phyloP scores from a whole-genome alignment of 1,140 invertebrate species.

The Lepeophtheirus salmonis region DNA sequence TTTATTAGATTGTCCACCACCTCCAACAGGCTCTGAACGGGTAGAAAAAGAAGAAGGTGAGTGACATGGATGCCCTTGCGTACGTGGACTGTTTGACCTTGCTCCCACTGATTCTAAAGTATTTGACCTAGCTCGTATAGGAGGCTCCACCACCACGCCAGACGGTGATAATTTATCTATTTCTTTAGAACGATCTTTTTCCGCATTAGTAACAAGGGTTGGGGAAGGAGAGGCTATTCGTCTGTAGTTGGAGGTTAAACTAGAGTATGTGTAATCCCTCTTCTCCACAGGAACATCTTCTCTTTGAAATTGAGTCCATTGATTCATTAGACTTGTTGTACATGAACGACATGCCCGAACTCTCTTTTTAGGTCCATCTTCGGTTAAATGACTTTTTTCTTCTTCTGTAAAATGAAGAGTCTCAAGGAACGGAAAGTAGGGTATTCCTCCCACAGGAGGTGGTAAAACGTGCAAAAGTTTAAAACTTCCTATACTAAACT shows the following conservation, averaged over 20 bases:
- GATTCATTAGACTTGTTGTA: slow-evolving; percentile 54
- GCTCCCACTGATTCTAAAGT: neutral
- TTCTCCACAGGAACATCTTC: slow-evolving; percentile 60
- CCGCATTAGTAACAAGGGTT: too few relatives aligned
- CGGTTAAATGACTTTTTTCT: slow-evolving; percentile 32
- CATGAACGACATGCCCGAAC: slow-evolving; percentile 63
- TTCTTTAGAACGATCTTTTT: too few relatives aligned
- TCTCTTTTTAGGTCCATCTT: slow-evolving; percentile 27
- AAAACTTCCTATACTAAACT: slow-evolving; percentile 21
- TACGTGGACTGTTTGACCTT: neutral
- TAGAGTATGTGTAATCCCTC: slow-evolving; percentile 30
- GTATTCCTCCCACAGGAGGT: slow-evolving; percentile 40
- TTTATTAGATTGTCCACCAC: too few relatives aligned
- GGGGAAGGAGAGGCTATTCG: too few relatives aligned
- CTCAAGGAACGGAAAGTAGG: slow-evolving; percentile 71
- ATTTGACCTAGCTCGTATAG: neutral
- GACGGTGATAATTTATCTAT: too few relatives aligned
- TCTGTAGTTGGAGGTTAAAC: slow-evolving; percentile 4
- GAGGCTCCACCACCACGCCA: too few relatives aligned
- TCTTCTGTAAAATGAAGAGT: slow-evolving; percentile 37
- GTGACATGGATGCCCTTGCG: too few relatives aligned
- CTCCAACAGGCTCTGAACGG: neutral
- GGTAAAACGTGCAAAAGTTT: slow-evolving; percentile 21
- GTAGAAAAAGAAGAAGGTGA: neutral
- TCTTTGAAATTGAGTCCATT: slow-evolving; percentile 69